A percentile compares a stretch with the other conserved stretches of the same genome.
These are phyloP conservation scores for Stegastes partitus DNA, from an alignment of 2,113 vertebrate genomes.

Conservation along the genomic window DNA sequence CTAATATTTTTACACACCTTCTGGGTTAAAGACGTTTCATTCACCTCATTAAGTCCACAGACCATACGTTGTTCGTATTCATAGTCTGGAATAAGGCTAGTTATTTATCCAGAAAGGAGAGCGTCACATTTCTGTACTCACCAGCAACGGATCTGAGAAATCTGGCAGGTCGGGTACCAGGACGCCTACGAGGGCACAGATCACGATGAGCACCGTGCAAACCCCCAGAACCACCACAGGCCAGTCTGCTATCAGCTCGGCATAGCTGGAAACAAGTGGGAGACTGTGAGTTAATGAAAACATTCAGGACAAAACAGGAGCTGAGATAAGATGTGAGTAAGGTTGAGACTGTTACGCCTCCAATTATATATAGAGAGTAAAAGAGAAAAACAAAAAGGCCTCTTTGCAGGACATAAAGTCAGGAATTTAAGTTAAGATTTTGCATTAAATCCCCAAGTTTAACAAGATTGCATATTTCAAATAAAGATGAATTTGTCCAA, in stretches of 20 bases:
- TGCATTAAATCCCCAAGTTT: no score
- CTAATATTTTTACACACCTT: not conserved
- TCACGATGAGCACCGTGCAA: constrained; percentile 95
- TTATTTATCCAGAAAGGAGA: not conserved
- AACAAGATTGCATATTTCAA: no score
- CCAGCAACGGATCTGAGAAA: constrained; percentile 96
- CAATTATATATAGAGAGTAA: no score
- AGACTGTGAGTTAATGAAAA: not conserved
- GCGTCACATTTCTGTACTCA: constrained; percentile 76
- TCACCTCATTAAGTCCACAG: not conserved
- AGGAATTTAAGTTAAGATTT: no score
- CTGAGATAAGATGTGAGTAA: no score
- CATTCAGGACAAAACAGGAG: no score
- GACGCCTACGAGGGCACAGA: constrained; percentile 94
- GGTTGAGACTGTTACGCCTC: no score
- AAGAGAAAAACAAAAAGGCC: no score
- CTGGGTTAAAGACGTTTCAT: not conserved
- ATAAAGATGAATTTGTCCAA: no score
- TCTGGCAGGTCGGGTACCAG: constrained; percentile 96
- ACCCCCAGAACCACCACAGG: constrained; percentile 96
- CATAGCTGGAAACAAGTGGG: constrained; percentile 86
- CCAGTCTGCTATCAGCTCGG: constrained; percentile 97
- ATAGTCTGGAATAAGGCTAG: not conserved
- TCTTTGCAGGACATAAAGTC: no score
- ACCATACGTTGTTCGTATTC: not conserved